phyloP scores from a whole-genome alignment of 2,888 invertebrate species.

The Athripsodes cinereus region DNA sequence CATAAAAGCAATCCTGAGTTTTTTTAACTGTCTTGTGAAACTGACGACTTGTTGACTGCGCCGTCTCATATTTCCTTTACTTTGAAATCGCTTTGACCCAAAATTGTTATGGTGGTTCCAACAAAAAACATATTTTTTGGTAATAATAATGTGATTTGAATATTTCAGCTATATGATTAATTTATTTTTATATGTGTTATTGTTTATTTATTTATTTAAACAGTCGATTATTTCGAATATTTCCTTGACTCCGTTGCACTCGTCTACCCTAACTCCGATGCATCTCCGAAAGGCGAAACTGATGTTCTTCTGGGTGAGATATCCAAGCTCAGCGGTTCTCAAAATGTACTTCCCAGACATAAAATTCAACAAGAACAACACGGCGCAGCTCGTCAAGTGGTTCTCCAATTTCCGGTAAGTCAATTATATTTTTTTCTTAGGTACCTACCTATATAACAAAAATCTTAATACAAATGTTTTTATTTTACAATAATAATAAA shows the following conservation, averaged over 20 bases:
- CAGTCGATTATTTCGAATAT: neutral
- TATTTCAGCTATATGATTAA: neutral
- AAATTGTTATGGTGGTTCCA: no score
- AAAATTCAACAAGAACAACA: slow-evolving; percentile 99
- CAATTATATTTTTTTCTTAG: slow-evolving; percentile 7
- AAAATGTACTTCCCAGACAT: slow-evolving; percentile 99
- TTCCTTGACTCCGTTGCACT: slow-evolving; percentile 82
- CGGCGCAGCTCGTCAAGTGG: slow-evolving; percentile 99
- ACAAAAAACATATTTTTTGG: no score
- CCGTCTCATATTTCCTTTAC: no score
- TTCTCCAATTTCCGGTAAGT: slow-evolving; percentile 99
- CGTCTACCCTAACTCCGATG: slow-evolving; percentile 97
- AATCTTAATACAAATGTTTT: no score
- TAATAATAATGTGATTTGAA: no score
- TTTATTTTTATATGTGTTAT: neutral
- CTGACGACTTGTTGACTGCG: no score
- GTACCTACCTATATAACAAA: no score
- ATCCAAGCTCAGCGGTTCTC: slow-evolving; percentile 97
- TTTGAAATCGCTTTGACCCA: no score
- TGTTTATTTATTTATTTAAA: neutral
- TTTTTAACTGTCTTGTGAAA: no score
- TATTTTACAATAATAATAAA: no score
- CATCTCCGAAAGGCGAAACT: slow-evolving; percentile 99
- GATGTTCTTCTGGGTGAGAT: slow-evolving; percentile 99
- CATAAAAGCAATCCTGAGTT: no score